Evolutionary conservation across 1,140 invertebrate genomes (phyloP).

Genomic region (Zelostemma sp.): DNA sequence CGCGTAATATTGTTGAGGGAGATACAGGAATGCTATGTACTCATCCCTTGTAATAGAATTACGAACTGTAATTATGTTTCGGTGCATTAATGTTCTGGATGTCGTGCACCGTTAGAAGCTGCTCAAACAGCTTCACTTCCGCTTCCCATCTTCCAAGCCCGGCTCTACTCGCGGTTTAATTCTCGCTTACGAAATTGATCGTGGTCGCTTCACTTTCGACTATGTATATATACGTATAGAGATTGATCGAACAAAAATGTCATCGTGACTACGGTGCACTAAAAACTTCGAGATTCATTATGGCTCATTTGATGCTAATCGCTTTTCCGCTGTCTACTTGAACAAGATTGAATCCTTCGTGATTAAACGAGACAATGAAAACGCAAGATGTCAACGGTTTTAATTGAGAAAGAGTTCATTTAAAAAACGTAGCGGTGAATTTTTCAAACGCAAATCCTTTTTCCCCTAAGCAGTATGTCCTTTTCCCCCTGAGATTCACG

Average conservation of each 20-base stretch:
- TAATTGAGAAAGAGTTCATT: background rate
- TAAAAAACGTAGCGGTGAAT: background rate
- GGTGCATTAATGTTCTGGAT: slow-evolving; percentile 62
- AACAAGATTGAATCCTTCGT: slow-evolving; percentile 21
- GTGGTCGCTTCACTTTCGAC: slow-evolving; percentile 52
- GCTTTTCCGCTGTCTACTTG: slow-evolving; percentile 19
- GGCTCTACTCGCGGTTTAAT: background rate
- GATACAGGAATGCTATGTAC: slow-evolving; percentile 44
- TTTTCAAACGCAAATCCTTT: background rate
- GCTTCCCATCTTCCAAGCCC: slow-evolving; percentile 27
- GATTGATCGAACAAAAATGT: slow-evolving; percentile 25
- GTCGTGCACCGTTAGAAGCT: slow-evolving; percentile 39
- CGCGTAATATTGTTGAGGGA: slow-evolving; percentile 54
- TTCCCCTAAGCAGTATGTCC: no score
- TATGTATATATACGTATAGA: no score
- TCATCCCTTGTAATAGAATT: slow-evolving; percentile 65
- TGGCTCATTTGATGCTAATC: slow-evolving; percentile 34
- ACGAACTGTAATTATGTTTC: slow-evolving; percentile 68
- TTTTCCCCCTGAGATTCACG: background rate
- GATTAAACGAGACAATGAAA: slow-evolving; percentile 15
- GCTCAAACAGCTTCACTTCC: slow-evolving; percentile 25
- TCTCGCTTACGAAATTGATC: slow-evolving; percentile 52
- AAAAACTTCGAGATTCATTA: slow-evolving; percentile 45
- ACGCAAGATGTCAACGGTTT: background rate
- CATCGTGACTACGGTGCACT: slow-evolving; percentile 17